phyloP scores from a whole-genome alignment of 1,140 invertebrate genomes.

The Lepidurus apus region DNA sequence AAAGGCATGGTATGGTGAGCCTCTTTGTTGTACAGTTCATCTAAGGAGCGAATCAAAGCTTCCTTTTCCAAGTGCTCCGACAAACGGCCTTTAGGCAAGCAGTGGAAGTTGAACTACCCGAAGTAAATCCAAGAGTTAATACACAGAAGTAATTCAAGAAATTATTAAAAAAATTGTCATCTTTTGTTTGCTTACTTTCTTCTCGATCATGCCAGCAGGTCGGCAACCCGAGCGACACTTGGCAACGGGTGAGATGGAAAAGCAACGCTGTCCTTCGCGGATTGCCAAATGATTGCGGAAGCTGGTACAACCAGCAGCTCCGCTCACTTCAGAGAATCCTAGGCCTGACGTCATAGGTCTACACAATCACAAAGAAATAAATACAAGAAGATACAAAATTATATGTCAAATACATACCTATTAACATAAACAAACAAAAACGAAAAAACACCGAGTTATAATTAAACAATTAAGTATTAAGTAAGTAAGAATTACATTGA shows the following conservation, averaged over 20 bases:
- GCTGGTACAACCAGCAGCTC: constrained; percentile 25
- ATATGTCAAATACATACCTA: background rate
- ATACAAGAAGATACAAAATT: background rate
- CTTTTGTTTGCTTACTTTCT: constrained; percentile 22
- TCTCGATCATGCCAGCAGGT: constrained; percentile 25
- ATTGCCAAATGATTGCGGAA: constrained; percentile 28
- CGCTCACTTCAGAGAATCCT: background rate
- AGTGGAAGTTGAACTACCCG: constrained; percentile 33
- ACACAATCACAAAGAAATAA: background rate
- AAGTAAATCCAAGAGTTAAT: background rate
- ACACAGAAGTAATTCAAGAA: background rate
- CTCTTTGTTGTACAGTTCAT: constrained; percentile 32
- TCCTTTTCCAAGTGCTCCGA: constrained; percentile 30
- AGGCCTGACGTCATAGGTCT: background rate
- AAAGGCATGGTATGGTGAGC: constrained; percentile 24
- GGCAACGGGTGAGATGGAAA: constrained; percentile 23
- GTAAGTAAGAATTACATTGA: too few species aligned
- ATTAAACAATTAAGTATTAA: too few species aligned
- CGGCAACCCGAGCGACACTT: constrained; percentile 31
- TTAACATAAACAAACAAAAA: background rate
- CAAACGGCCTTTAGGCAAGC: constrained; percentile 31
- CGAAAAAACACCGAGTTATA: too few species aligned
- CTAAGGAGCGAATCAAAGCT: constrained; percentile 22
- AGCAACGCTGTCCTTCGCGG: constrained; percentile 32
- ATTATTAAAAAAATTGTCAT: background rate